Base-by-base conservation (phyloP, 2,797 vertebrate species). In the Paratrypauchen microcephalus region DNA sequence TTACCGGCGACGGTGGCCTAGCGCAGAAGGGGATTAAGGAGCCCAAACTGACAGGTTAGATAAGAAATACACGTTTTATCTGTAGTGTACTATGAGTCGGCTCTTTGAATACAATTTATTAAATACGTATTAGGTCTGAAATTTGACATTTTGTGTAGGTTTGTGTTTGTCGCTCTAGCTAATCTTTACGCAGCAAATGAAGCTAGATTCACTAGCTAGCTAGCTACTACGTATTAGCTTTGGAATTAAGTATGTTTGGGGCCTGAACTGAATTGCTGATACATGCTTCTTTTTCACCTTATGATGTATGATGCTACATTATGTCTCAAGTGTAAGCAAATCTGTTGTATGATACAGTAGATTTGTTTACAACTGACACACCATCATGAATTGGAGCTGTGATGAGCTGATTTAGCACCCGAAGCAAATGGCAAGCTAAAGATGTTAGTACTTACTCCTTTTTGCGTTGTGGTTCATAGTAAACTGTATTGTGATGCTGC, bases 1-100 rank as follows among this genome's bases (percentile, higher is more conserved):
- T 63, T 86, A 94, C 93, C 93, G 93, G 93, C 89, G 80, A 90
- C 90, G 69, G 87, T 86, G 92, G 91, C 92, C 89, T 88, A 90
- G 77, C 80, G 77, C 84, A 82, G 75, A 77, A 84, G 82, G 85
- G 88, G 89, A 90, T 90, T 91, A 92, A 70, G 65, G 75, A 89
- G 81, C 84, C 83, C 74, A 70, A 88, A 83, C 89, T 89, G 87
- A 93, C 91, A 93, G 93, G 93, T 94, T 74, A 87, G 85, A 84
- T 39, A 12, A 36, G 12, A 30, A 66, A 30, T 67, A 39, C 23
- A 15, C 16, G 0, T 1, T 45, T 68, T 64, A 32, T 50, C 30
- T 13, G 0, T 0, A 15, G 7, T 4, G 15, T 68, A 16, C 28
- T 3, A 1, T 2, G 2, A 54, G 16, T 19, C 6, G 28, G 4